Percentiles rank a stretch among this genome's conserved stretches.
These are phyloP conservation scores for Mesodorylaimus sp. DNA, from an alignment of 2,888 invertebrate species.

Conservation along the genomic window DNA sequence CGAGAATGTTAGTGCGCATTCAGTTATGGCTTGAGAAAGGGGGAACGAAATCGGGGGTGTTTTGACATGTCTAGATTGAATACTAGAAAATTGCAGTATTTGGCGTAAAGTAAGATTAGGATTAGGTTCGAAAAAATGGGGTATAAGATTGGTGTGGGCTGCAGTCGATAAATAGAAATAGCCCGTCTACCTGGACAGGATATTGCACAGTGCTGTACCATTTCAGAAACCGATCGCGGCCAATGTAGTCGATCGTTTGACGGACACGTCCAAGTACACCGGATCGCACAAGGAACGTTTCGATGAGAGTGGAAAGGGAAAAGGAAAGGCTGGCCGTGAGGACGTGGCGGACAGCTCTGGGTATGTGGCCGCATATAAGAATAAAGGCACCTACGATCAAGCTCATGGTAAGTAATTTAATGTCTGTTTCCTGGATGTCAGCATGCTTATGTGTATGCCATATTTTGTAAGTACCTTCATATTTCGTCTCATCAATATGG, in stretches of 20 bases:
- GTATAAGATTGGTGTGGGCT: too few relatives aligned
- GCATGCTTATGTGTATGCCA: neutral
- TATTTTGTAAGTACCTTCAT: too few relatives aligned
- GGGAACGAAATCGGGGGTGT: too few relatives aligned
- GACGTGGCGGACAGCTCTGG: constrained; percentile 22
- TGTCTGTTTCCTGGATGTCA: neutral
- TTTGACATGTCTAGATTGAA: too few relatives aligned
- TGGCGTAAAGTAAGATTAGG: too few relatives aligned
- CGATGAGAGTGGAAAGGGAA: constrained; percentile 28
- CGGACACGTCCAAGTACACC: constrained; percentile 27
- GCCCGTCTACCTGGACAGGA: neutral
- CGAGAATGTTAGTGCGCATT: too few relatives aligned
- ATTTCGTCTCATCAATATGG: too few relatives aligned
- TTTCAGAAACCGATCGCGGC: constrained; percentile 11
- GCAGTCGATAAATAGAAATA: too few relatives aligned
- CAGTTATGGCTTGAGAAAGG: too few relatives aligned
- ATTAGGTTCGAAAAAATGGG: too few relatives aligned
- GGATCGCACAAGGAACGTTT: constrained; percentile 31
- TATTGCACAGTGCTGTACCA: neutral
- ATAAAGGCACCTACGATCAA: constrained; percentile 30
- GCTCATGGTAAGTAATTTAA: constrained; percentile 14
- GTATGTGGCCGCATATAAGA: constrained; percentile 31
- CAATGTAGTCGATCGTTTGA: constrained; percentile 27
- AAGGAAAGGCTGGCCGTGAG: constrained; percentile 27
- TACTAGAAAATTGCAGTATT: too few relatives aligned